A percentile compares a stretch with the other conserved stretches of the same genome.
Conservation (phyloP, 1,140 invertebrate genomes). For the Eumaeus atala region DNA sequence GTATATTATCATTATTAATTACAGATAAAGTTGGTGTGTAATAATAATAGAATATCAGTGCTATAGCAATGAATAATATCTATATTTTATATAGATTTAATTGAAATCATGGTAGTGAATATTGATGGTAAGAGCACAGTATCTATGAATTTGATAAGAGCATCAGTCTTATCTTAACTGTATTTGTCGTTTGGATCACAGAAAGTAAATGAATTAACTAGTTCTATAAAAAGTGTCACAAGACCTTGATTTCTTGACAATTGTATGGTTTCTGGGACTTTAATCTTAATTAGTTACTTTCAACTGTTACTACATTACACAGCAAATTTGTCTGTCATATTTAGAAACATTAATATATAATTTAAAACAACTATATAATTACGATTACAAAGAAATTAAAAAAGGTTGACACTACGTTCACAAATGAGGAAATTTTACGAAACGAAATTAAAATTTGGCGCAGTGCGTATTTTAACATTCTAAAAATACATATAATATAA, state of each 20-base stretch:
- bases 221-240: no score
- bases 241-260: neutral
- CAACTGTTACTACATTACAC: neutral
- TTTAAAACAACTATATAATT: neutral
- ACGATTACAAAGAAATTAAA: neutral
- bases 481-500: no score
- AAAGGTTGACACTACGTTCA: neutral
- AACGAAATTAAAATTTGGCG: slow-evolving; percentile 1
- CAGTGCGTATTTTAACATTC: neutral
- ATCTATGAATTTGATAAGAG: no score
- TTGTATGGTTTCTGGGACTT: neutral
- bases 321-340: neutral
- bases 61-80: neutral
- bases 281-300: neutral
- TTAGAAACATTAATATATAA: neutral
- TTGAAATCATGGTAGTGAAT: no score
- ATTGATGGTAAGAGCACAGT: no score
- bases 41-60: neutral
- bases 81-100: neutral
- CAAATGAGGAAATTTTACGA: neutral
- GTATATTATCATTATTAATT: no score
- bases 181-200: slow-evolving; percentile 1
- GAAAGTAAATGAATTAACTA: neutral
- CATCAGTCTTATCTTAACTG: slow-evolving; percentile 1
- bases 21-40: no score